A percentile compares a stretch with the other conserved stretches of the same genome.
Evolutionary conservation across 2,113 vertebrate species (phyloP).

Genomic region (Coturnix japonica): DNA sequence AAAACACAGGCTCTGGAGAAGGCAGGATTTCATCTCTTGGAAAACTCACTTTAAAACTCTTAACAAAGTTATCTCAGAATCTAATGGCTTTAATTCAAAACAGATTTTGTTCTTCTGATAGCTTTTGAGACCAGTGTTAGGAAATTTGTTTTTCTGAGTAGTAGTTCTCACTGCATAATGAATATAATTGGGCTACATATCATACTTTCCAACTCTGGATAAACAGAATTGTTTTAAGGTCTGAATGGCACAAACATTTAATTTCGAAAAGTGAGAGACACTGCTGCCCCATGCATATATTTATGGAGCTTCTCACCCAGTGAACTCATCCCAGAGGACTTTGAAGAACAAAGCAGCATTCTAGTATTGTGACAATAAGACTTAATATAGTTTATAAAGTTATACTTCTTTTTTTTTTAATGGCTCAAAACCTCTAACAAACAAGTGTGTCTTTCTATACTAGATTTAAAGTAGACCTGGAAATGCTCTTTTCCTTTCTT

Average conservation of each 20-base stretch:
- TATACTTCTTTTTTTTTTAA: not conserved
- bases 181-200: not conserved
- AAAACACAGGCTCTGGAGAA: not conserved
- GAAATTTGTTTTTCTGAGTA: not conserved
- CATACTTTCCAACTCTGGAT: not conserved
- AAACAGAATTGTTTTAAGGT: not conserved
- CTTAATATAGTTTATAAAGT: not conserved
- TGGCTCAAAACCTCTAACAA: slow-evolving; percentile 35
- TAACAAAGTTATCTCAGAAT: not conserved
- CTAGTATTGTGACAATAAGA: not conserved
- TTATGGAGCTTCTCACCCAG: not conserved
- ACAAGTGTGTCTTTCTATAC: not conserved
- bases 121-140: not conserved
- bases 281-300: not conserved
- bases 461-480: not conserved
- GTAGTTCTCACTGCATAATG: not conserved
- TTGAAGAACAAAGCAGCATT: slow-evolving; percentile 11
- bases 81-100: not conserved
- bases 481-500: not conserved
- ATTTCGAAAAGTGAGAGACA: not conserved
- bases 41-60: slow-evolving; percentile 8
- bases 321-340: not conserved
- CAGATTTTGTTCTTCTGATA: not conserved
- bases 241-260: slow-evolving; percentile 4
- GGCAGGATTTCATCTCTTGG: not conserved